Evolutionary conservation across 2,888 invertebrate genomes (phyloP), one percentile per base, ranked within the genome.

Genomic region (Stenichneumon culpator): DNA sequence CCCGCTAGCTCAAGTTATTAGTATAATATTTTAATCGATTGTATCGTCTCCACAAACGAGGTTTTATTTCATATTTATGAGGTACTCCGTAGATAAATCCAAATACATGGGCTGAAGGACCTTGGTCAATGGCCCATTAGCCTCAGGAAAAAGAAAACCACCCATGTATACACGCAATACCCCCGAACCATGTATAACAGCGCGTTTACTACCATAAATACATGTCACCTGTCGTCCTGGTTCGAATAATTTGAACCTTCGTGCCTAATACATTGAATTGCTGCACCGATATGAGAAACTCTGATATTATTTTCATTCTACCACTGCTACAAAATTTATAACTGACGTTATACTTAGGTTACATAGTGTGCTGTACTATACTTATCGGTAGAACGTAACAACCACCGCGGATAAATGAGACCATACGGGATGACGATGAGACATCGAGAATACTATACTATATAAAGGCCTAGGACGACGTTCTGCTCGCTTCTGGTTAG

Each of bases 341-440:
- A 73, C 39, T 4, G 9, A 44, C 6, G 39, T 57, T 57, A 25
- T 28, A 16, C 25, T 44, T 32, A 16, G 28, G 60, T 32, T 16
- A 7, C 57, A 25, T 14, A 16, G 22, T 57, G 39, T n/a, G 22
- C 44, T 22, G 57, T 39, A 39, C 39, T 67, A 67, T 67, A 73
- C 44, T 73, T 60, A 73, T 44, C 73, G n/a, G n/a, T 60, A n/a
- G 16, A 73, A 39, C 28, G 60, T 60, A 63, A 63, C 60, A 73
- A 16, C 60, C 19, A 16, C 52, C 83, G 87, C 86, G 84, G 86
- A 91, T 91, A 90, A 91, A 91, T 88, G 91, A 91, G 89, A 89
- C 82, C 87, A 86, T 78, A 83, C 77, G 86, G 86, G 75, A 83
- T 79, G 87, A 90, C 91, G 91, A 92, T 91, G 91, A 90, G 89